phyloP scores from a whole-genome alignment of 1,140 invertebrate genomes.

The Galleria mellonella region DNA sequence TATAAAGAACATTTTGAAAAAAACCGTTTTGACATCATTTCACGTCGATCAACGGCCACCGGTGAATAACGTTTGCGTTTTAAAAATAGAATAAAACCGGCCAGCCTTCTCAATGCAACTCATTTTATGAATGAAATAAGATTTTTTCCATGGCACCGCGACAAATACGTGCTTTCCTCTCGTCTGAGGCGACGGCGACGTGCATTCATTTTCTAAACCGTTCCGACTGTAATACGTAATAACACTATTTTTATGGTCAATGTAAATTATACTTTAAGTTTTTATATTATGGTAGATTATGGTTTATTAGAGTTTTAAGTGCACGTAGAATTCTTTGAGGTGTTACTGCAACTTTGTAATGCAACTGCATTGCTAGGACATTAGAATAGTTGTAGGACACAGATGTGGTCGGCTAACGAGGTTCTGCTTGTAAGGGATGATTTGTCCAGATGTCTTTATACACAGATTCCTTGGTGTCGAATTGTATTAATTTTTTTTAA shows the following conservation, averaged over 20 bases:
- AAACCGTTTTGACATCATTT: conserved; percentile 55
- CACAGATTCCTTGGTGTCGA: too few species aligned
- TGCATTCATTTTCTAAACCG: conserved; percentile 61
- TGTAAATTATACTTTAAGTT: conserved; percentile 9
- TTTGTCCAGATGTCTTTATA: conserved; percentile 13
- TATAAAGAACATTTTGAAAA: conserved; percentile 32
- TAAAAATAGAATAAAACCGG: conserved; percentile 31
- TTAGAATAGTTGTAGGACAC: conserved; percentile 37
- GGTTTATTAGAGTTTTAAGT: conserved; percentile 7
- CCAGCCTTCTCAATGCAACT: conserved; percentile 55
- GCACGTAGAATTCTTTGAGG: conserved; percentile 36
- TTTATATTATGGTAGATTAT: conserved; percentile 11
- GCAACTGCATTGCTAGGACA: conserved; percentile 36
- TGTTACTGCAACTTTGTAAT: conserved; percentile 33
- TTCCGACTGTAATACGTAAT: conserved; percentile 33
- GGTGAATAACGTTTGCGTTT: conserved; percentile 27
- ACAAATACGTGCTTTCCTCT: conserved; percentile 72
- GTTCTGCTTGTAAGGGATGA: conserved; percentile 44
- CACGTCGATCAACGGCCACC: conserved; percentile 51
- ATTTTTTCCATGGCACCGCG: conserved; percentile 62
- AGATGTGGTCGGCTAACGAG: conserved; percentile 54
- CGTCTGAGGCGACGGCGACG: conserved; percentile 41
- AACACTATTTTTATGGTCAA: conserved; percentile 12
- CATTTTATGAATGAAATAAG: conserved; percentile 73
- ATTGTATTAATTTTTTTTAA: too few species aligned